Evolutionary conservation across 2,888 invertebrate genomes (phyloP).

Genomic region (Auanema freiburgensis): DNA sequence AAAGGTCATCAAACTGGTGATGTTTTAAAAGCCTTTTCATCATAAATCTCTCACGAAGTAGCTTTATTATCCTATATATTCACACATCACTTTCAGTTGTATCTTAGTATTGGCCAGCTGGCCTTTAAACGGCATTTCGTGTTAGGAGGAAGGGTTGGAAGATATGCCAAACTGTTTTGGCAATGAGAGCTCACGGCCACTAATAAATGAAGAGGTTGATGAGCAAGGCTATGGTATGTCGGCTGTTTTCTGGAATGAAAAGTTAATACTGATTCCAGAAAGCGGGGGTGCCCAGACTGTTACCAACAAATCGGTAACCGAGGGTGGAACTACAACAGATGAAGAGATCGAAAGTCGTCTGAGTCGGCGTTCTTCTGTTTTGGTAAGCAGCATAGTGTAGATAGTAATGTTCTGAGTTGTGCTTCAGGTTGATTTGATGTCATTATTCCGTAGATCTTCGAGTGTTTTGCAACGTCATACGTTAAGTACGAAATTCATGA

Average conservation of each 20-base stretch:
- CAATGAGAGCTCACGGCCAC: not conserved
- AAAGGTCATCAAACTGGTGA: too few relatives aligned
- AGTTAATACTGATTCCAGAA: slow-evolving; percentile 14
- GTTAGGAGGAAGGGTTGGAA: not conserved
- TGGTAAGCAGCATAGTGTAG: slow-evolving; percentile 25
- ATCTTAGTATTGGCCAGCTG: too few relatives aligned
- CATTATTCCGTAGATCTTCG: slow-evolving; percentile 60
- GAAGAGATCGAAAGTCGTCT: slow-evolving; percentile 46
- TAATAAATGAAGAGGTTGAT: slow-evolving; percentile 10
- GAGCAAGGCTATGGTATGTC: slow-evolving; percentile 9
- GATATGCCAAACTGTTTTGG: not conserved
- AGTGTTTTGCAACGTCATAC: slow-evolving; percentile 47
- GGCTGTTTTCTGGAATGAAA: slow-evolving; percentile 9
- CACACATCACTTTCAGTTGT: too few relatives aligned
- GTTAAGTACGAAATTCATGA: slow-evolving; percentile 25
- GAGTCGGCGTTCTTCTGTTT: slow-evolving; percentile 44
- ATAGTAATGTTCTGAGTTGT: slow-evolving; percentile 1
- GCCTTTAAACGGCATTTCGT: too few relatives aligned
- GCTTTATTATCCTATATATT: too few relatives aligned
- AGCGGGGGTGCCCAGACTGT: slow-evolving; percentile 29
- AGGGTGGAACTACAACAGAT: slow-evolving; percentile 32
- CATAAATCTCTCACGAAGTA: too few relatives aligned
- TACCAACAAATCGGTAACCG: slow-evolving; percentile 31
- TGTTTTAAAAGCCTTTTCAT: too few relatives aligned
- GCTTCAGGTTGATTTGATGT: slow-evolving; percentile 57